Evolutionary conservation across 2,113 vertebrate genomes (phyloP).

Genomic region (Dinomys branickii): DNA sequence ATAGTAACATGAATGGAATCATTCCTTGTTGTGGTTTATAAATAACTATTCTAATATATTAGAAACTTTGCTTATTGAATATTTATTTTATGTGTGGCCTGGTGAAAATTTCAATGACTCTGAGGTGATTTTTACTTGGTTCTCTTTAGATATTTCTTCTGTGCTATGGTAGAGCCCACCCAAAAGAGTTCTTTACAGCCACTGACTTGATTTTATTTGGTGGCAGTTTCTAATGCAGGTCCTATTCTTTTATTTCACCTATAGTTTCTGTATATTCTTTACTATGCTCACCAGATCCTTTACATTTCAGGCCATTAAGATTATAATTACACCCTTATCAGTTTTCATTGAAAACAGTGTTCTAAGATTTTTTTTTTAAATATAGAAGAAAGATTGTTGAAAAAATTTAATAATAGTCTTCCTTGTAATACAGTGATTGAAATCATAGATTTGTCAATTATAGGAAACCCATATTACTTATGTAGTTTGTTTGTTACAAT

Average conservation of each 20-base stretch:
- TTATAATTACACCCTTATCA: not conserved
- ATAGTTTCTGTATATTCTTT: constrained; percentile 37
- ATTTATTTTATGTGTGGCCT: not conserved
- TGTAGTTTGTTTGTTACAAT: constrained; percentile 12
- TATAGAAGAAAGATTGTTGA: not conserved
- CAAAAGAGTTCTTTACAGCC: not conserved
- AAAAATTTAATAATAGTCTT: not conserved
- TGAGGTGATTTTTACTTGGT: constrained; percentile 10
- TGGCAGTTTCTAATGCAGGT: not conserved
- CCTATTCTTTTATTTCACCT: constrained; percentile 45
- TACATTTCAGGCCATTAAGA: not conserved
- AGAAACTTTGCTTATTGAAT: constrained; percentile 26
- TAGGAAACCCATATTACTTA: constrained; percentile 15
- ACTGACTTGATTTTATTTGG: constrained; percentile 44
- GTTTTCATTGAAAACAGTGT: not conserved
- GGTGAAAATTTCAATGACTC: not conserved
- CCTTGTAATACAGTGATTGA: not conserved
- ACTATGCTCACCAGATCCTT: not conserved
- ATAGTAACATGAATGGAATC: not conserved
- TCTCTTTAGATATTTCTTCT: not conserved
- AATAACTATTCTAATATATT: not conserved
- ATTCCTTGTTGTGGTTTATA: not conserved
- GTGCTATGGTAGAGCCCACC: not conserved
- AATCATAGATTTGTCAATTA: not conserved
- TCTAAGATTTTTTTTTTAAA: not conserved